A percentile compares a stretch with the other conserved stretches of the same genome.
phyloP scores from a whole-genome alignment of 2,113 vertebrate genomes.

The Orcinus orca region DNA sequence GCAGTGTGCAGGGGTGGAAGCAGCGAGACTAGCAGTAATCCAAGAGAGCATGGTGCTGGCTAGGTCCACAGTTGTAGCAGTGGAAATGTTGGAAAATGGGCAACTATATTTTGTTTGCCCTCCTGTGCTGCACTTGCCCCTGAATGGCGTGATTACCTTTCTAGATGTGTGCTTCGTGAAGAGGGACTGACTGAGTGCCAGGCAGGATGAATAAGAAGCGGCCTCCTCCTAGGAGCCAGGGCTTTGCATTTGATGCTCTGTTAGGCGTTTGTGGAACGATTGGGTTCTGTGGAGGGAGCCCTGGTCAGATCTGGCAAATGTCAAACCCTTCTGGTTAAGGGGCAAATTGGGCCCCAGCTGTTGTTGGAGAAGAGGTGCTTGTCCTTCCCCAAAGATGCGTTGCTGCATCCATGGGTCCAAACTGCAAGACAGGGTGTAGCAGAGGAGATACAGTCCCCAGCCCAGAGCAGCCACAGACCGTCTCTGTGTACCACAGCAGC shows the following conservation, averaged over 20 bases:
- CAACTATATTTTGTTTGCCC: accelerated
- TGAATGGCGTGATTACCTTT: not conserved
- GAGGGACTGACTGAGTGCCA: not conserved
- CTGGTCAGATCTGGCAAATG: not conserved
- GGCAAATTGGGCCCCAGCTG: not conserved
- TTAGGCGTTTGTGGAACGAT: not conserved
- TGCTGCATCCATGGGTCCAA: not conserved
- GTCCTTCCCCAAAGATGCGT: not conserved
- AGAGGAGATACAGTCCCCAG: not conserved
- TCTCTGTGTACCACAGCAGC: not conserved
- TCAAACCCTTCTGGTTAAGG: not conserved
- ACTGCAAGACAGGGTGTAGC: not conserved
- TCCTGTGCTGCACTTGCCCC: not conserved
- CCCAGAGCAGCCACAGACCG: not conserved
- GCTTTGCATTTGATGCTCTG: not conserved
- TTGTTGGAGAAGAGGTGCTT: not conserved
- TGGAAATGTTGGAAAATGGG: not conserved
- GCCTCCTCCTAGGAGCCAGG: not conserved
- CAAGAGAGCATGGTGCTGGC: not conserved
- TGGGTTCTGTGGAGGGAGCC: not conserved
- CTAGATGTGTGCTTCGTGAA: not conserved
- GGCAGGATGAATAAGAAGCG: not conserved
- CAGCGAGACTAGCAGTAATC: not conserved
- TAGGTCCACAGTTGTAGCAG: no score
- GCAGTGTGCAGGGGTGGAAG: not conserved